Percentiles rank a stretch among this genome's conserved stretches.
phyloP scores from a whole-genome alignment of 1,140 invertebrate species.

The Diorhabda elongata region DNA sequence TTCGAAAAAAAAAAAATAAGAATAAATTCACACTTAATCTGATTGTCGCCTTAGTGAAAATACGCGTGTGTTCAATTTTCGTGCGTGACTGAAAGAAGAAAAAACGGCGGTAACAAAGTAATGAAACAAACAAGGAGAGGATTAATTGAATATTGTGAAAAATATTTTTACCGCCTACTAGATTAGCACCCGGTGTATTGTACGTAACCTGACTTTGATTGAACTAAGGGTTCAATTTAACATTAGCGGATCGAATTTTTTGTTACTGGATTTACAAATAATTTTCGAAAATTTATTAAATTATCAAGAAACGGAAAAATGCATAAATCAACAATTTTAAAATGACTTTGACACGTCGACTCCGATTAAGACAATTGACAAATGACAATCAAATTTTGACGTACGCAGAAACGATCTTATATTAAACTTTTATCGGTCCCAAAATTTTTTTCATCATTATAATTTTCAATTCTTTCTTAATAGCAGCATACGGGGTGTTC shows the following conservation, averaged over 20 bases:
- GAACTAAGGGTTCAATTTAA: constrained; percentile 10
- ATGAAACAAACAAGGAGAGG: constrained; percentile 16
- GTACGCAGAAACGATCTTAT: too few species aligned
- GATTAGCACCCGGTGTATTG: constrained; percentile 13
- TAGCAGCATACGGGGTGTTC: too few species aligned
- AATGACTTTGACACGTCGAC: too few species aligned
- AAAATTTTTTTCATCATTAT: too few species aligned
- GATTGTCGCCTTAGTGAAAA: constrained; percentile 16
- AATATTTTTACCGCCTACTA: constrained; percentile 22
- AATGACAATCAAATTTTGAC: too few species aligned
- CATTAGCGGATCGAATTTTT: not conserved
- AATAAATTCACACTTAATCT: constrained; percentile 7
- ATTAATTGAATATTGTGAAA: constrained; percentile 22
- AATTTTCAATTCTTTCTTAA: too few species aligned
- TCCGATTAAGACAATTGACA: too few species aligned
- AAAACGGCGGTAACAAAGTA: constrained; percentile 8
- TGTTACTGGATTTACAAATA: too few species aligned
- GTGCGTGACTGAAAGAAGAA: constrained; percentile 8
- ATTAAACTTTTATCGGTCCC: too few species aligned
- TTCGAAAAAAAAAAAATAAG: not conserved
- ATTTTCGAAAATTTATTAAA: too few species aligned
- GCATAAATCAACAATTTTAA: not conserved
- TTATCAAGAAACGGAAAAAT: too few species aligned
- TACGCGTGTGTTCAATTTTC: constrained; percentile 1
- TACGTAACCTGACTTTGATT: constrained; percentile 21